Conservation (phyloP, 2,113 vertebrate species). For the Mystacornis crossleyi region DNA sequence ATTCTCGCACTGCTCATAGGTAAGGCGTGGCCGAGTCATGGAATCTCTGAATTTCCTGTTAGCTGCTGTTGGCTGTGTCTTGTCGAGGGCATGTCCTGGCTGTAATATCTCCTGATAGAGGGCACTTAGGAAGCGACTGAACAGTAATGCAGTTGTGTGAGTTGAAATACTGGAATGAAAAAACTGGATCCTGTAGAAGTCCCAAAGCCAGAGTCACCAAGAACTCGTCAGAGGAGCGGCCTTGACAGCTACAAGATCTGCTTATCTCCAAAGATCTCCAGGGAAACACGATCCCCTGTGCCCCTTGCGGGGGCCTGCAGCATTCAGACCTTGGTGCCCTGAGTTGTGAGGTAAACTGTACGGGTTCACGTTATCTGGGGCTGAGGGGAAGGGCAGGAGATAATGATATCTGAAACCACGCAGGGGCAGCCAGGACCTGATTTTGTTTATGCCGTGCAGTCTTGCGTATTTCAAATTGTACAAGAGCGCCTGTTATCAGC, state of each 20-base stretch:
- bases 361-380: accelerated
- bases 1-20: background rate
- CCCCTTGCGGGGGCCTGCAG: accelerated
- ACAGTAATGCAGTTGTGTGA: background rate
- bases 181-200: background rate
- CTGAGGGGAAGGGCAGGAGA: background rate
- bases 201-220: background rate
- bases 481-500: accelerated
- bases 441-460: accelerated
- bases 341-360: background rate
- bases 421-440: background rate
- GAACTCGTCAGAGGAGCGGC: background rate
- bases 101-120: background rate
- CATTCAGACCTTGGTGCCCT: accelerated
- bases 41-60: background rate
- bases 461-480: accelerated
- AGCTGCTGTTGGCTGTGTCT: background rate
- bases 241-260: background rate
- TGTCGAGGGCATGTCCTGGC: accelerated
- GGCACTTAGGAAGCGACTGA: background rate
- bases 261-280: accelerated
- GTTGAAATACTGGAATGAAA: background rate
- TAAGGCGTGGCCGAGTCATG: accelerated
- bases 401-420: accelerated
- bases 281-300: accelerated